A percentile compares a stretch with the other conserved stretches of the same genome.
phyloP scores from a whole-genome alignment of 2,113 vertebrate genomes.

The Hymenochirus boettgeri region DNA sequence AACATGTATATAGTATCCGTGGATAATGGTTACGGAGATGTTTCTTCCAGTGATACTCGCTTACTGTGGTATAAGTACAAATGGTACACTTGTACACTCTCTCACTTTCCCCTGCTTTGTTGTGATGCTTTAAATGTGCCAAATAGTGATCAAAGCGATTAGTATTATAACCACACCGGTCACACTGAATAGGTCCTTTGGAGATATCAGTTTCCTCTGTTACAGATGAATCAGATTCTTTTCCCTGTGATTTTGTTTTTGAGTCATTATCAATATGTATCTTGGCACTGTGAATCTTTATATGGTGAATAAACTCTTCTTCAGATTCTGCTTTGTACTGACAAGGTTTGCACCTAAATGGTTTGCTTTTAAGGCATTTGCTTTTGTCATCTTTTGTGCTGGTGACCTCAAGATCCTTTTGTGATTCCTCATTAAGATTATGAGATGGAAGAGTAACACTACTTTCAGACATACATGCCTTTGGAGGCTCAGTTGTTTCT shows the following conservation, averaged over 20 bases:
- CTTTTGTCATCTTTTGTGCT: conserved; percentile 57
- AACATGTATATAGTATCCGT: conserved; percentile 93
- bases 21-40: conserved; percentile 96
- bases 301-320: conserved; percentile 88
- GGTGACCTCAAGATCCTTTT: conserved; percentile 45
- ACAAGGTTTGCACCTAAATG: conserved; percentile 91
- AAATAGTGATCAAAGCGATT: conserved; percentile 96
- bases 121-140: conserved; percentile 93
- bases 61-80: conserved; percentile 92
- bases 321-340: conserved; percentile 86
- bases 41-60: conserved; percentile 98
- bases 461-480: conserved; percentile 28
- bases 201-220: conserved; percentile 68
- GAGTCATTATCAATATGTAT: conserved; percentile 83
- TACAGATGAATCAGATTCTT: conserved; percentile 55
- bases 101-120: conserved; percentile 78
- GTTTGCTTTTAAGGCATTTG: conserved; percentile 79
- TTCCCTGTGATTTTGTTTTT: conserved; percentile 68
- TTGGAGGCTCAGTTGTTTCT: conserved; percentile 44
- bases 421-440: conserved; percentile 43
- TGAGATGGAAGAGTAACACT: conserved; percentile 44
- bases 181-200: conserved; percentile 90
- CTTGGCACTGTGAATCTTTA: conserved; percentile 82
- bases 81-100: conserved; percentile 93
- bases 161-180: conserved; percentile 96